A percentile compares a stretch with the other conserved stretches of the same genome.
Conservation (phyloP, 2,888 invertebrate species). For the Hydrotaea cyrtoneurina region DNA sequence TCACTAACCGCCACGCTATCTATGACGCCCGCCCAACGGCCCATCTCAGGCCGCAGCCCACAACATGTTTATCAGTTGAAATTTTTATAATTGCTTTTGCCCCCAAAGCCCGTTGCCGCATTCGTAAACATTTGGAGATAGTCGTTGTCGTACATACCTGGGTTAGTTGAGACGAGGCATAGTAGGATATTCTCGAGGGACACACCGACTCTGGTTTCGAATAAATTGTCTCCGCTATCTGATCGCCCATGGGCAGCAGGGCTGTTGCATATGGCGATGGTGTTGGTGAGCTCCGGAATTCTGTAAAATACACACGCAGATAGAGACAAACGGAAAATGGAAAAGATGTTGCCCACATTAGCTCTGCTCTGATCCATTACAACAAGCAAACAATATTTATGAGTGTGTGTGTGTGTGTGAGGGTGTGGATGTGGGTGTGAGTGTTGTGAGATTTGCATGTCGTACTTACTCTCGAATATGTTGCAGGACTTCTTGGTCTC, state of each 20-base stretch:
- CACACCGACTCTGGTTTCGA: constrained; percentile 84
- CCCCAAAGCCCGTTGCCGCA: neutral
- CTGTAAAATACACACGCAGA: constrained; percentile 69
- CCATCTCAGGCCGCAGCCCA: neutral
- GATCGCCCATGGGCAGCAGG: constrained; percentile 82
- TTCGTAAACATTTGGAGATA: neutral
- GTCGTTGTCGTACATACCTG: constrained; percentile 81
- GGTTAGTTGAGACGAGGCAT: constrained; percentile 90
- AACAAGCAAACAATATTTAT: neutral
- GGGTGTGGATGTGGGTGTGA: neutral
- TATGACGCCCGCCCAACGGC: neutral
- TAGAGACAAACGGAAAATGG: constrained; percentile 38
- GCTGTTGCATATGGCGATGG: constrained; percentile 89
- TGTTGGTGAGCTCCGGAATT: constrained; percentile 81
- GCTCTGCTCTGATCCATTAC: neutral
- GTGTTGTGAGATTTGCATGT: neutral
- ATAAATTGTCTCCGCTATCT: constrained; percentile 81
- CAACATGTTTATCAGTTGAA: constrained; percentile 34
- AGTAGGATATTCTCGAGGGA: constrained; percentile 86
- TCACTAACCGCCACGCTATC: constrained; percentile 4
- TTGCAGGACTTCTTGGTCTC: constrained; percentile 80
- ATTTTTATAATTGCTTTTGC: constrained; percentile 33
- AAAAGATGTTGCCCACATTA: neutral
- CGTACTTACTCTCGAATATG: constrained; percentile 78
- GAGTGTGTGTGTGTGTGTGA: neutral